Percentiles rank a stretch among this genome's conserved stretches.
Conservation (phyloP, 53 echinoderm and acorn worm species). For the Zoroaster sp. region DNA sequence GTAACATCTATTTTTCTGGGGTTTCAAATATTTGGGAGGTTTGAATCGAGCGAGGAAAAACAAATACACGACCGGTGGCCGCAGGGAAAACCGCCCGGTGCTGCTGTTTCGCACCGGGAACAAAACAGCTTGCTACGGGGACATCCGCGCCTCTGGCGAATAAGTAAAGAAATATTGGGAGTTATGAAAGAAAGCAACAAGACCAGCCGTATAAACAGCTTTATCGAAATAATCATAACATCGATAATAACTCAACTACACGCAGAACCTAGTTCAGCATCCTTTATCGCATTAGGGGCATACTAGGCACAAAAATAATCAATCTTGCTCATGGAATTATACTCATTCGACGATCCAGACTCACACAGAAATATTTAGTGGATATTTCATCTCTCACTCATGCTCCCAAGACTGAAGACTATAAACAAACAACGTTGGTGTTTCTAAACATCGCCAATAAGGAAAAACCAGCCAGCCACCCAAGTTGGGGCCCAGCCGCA, state of each 20-base stretch:
- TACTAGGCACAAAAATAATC: conserved; percentile 1
- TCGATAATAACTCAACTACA: not conserved
- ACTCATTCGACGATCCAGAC: not conserved
- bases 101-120: not conserved
- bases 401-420: conserved; percentile 25
- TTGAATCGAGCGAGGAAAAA: conserved; percentile 54
- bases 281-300: not conserved
- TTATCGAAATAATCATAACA: conserved; percentile 43
- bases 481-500: conserved; percentile 28
- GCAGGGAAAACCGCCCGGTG: conserved; percentile 21
- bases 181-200: conserved; percentile 32
- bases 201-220: conserved; percentile 3
- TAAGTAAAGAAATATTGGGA: conserved; percentile 28
- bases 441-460: conserved; percentile 43
- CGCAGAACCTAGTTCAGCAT: not conserved
- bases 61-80: conserved; percentile 41
- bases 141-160: conserved; percentile 39
- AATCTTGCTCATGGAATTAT: conserved; percentile 33
- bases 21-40: conserved; percentile 63
- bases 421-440: conserved; percentile 44
- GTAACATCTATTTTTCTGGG: conserved; percentile 52
- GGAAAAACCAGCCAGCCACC: conserved; percentile 7
- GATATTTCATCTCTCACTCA: conserved; percentile 48
- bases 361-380: not conserved
- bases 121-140: conserved; percentile 8